Conservation (phyloP, 2,797 vertebrate genomes). For the Sebastolobus altivelis region DNA sequence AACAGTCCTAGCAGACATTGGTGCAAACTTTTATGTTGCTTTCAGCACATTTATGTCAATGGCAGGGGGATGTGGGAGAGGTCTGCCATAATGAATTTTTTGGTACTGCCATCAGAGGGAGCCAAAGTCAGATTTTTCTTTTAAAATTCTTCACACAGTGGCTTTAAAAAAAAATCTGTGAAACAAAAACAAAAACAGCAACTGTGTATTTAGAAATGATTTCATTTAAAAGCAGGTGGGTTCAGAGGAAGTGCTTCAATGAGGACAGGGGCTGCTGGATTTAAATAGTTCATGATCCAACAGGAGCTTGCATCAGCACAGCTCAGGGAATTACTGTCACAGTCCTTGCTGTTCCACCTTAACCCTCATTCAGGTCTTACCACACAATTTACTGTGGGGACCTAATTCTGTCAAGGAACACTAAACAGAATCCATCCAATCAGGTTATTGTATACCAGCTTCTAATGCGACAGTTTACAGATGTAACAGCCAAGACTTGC, state of each 20-base stretch:
- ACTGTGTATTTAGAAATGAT: neutral
- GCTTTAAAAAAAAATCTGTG: neutral
- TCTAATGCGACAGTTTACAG: constrained; percentile 42
- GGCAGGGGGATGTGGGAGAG: neutral
- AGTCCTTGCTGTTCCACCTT: constrained; percentile 77
- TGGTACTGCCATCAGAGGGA: neutral
- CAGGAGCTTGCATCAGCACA: constrained; percentile 75
- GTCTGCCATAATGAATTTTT: neutral
- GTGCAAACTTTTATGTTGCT: neutral
- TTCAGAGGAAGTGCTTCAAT: constrained; percentile 26
- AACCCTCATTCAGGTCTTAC: constrained; percentile 76
- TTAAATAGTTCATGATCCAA: constrained; percentile 74
- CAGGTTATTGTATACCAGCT: constrained; percentile 41
- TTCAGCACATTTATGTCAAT: neutral
- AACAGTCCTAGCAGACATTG: neutral
- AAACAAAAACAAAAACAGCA: neutral
- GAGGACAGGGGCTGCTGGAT: constrained; percentile 58
- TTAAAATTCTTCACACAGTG: neutral
- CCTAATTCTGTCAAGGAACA: constrained; percentile 83
- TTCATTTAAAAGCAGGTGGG: constrained; percentile 20
- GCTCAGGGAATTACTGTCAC: constrained; percentile 87
- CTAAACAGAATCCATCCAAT: constrained; percentile 68
- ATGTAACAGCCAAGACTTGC: constrained; percentile 4
- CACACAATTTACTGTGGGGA: constrained; percentile 78
- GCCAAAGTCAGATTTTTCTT: neutral